A percentile compares a stretch with the other conserved stretches of the same genome.
These are phyloP conservation scores for Anoplolepis gracilipes DNA, from an alignment of 1,140 invertebrate genomes.

Conservation along the genomic window DNA sequence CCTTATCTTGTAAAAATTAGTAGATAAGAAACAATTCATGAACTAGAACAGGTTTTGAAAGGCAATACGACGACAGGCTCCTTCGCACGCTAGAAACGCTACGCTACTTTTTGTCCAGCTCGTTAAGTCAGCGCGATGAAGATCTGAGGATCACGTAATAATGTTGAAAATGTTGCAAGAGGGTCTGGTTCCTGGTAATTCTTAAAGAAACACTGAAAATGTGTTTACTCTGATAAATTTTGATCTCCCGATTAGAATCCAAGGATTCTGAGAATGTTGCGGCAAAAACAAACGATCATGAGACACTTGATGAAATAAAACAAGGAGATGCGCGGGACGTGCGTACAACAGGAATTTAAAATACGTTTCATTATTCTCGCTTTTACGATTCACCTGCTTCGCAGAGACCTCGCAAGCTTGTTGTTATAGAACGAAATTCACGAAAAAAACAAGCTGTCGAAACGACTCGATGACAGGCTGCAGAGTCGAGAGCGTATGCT, in stretches of 20 bases:
- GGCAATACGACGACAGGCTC: conserved; percentile 12
- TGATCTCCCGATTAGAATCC: conserved; percentile 12
- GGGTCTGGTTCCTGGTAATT: neutral
- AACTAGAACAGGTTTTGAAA: conserved; percentile 50
- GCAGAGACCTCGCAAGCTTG: conserved; percentile 10
- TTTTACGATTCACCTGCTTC: conserved; percentile 57
- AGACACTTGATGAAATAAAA: neutral
- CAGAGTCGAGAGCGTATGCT: neutral
- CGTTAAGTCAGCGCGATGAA: conserved; percentile 46
- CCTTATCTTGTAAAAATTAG: neutral
- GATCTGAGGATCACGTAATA: conserved; percentile 36
- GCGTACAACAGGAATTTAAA: conserved; percentile 5
- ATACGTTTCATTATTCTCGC: conserved; percentile 24
- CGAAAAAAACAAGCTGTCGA: conserved; percentile 25
- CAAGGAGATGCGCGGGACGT: neutral
- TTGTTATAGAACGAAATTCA: conserved; percentile 37
- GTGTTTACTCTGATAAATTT: neutral
- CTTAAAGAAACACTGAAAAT: neutral
- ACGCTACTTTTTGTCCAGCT: conserved; percentile 44
- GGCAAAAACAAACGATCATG: neutral
- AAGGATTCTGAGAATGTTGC: neutral
- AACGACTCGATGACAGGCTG: conserved; percentile 23
- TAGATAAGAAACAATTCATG: neutral
- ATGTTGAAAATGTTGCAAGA: conserved; percentile 15
- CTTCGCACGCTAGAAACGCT: conserved; percentile 35